phyloP scores from a whole-genome alignment of 2,888 invertebrate genomes.

The Hymenopus coronatus region DNA sequence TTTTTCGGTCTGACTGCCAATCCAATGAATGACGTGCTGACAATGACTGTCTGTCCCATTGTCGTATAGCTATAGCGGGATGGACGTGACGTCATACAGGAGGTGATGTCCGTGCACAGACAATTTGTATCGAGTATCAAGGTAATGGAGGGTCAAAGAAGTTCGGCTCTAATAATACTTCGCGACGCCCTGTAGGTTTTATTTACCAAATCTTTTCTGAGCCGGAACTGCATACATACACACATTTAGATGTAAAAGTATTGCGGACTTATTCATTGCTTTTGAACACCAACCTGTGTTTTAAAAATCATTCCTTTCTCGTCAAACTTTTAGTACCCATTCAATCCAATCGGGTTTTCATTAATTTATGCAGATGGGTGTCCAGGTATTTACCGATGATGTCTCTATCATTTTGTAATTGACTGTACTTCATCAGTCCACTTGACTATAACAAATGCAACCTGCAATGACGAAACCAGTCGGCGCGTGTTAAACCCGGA shows the following conservation, averaged over 20 bases:
- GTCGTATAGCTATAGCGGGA: too few relatives aligned
- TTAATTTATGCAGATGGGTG: not conserved
- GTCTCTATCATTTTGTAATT: not conserved
- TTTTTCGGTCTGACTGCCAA: too few relatives aligned
- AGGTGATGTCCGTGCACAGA: too few relatives aligned
- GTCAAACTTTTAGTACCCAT: not conserved
- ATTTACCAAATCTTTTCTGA: too few relatives aligned
- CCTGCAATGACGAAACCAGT: conserved; percentile 9
- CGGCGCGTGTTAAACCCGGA: conserved; percentile 4
- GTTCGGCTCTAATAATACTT: too few relatives aligned
- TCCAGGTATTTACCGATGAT: not conserved
- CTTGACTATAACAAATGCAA: conserved; percentile 13
- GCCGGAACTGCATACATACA: not conserved
- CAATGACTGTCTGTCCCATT: too few relatives aligned
- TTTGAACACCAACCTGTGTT: not conserved
- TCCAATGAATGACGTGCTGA: too few relatives aligned
- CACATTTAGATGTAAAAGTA: not conserved
- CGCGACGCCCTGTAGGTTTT: too few relatives aligned
- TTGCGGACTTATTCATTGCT: not conserved
- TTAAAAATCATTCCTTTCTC: not conserved
- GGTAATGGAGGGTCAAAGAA: too few relatives aligned
- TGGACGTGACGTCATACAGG: too few relatives aligned
- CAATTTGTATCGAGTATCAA: too few relatives aligned
- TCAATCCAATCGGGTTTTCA: not conserved
- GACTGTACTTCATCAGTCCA: conserved; percentile 12